These are phyloP conservation scores for Agelas oroides DNA, from an alignment of 37 sponge, comb jelly and placozoan genomes.

Conservation along the genomic window DNA sequence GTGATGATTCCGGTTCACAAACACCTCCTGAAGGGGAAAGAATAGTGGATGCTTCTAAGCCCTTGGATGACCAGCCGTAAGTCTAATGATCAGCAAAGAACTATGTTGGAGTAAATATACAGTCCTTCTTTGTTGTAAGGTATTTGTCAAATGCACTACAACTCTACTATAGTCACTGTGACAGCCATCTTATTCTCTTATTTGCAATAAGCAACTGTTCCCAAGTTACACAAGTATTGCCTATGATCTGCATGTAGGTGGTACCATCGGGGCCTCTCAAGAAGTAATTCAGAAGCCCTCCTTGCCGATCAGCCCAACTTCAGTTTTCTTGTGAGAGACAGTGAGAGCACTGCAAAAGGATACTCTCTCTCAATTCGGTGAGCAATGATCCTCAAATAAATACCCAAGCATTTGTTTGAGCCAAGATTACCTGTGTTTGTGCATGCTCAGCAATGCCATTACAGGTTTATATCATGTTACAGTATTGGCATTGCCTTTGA, in stretches of 20 bases:
- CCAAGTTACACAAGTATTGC: no score
- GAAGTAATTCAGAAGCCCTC: slow-evolving; percentile 45
- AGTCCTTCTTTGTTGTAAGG: no score
- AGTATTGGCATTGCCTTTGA: no score
- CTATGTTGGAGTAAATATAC: neutral
- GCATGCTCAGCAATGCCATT: no score
- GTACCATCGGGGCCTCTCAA: slow-evolving; percentile 50
- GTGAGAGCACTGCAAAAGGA: slow-evolving; percentile 36
- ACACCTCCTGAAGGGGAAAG: neutral
- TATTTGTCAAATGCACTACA: no score
- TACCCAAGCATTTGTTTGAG: no score
- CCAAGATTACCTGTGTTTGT: no score
- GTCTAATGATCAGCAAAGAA: slow-evolving; percentile 3
- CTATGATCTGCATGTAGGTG: slow-evolving; percentile 58
- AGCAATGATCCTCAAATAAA: neutral
- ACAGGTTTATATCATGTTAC: no score
- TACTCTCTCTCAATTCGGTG: slow-evolving; percentile 64
- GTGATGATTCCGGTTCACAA: neutral
- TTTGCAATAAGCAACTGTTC: no score
- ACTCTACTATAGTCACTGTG: no score
- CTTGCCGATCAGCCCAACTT: slow-evolving; percentile 34
- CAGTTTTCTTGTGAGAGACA: slow-evolving; percentile 61
- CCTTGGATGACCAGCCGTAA: neutral
- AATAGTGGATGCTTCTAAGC: neutral
- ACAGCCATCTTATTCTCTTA: no score